Base-by-base conservation (phyloP, 2,888 invertebrate genomes). In the Cyclophora albipunctata region DNA sequence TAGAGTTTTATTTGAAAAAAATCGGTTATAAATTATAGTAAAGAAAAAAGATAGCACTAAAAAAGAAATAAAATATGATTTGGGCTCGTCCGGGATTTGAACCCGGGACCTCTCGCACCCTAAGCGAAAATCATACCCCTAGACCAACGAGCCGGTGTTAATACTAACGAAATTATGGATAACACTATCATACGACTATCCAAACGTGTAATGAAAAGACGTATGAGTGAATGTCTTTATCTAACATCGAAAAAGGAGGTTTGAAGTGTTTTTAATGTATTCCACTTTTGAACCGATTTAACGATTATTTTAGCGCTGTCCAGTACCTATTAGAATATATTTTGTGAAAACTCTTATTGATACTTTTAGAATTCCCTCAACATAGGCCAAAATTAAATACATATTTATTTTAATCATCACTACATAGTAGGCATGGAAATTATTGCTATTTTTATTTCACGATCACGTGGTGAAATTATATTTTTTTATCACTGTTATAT, bases 91-190 rank as follows among this genome's bases (percentile, higher is more conserved):
- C 88, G 89, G 88, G 88, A 89, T 87, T 89, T 88, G 88, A 89
- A 89, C 89, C 88, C 86, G 86, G 86, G 87, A 88, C 88, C 88
- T 87, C 86, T 89, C 88, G 87, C 88, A 89, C 87, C 89, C 87
- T 81, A 88, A 89, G 87, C 88, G 88, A 87, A 82, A 88, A 88
- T 88, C 86, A 89, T 88, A 88, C 88, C 88, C 87, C 88, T 88
- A 88, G 88, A 89, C 89, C 89, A 89, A 88, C 87, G 88, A 88
- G 87, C 87, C 88, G 63, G 55, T 75, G 57, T 0, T 0, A 0
- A 0, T 0, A 0, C 0, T 0, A 0, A 0, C 5, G 55, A 77
- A 75, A 77, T 66, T 64, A 45, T 3, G n/a, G 7, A 42, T 42
- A 5, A 42, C 7, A 42, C 20, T 20, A 20, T 20, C 20, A 20